Conservation (phyloP, 2,888 invertebrate genomes). For the Lycaena phlaeas region DNA sequence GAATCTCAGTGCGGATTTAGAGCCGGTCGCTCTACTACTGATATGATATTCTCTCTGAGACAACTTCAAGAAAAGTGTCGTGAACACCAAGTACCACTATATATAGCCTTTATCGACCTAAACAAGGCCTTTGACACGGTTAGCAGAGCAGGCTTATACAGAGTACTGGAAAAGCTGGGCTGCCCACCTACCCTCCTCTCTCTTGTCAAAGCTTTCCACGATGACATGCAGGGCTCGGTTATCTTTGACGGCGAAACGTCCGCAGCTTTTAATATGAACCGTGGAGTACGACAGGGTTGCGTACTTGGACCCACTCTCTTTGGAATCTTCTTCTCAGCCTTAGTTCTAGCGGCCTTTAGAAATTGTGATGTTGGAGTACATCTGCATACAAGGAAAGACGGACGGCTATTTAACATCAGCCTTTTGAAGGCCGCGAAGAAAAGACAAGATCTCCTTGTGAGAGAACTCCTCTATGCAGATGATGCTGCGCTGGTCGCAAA, state of each 20-base stretch:
- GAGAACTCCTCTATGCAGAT: not conserved
- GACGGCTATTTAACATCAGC: not conserved
- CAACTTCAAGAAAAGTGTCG: slow-evolving; percentile 17
- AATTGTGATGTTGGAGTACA: no score
- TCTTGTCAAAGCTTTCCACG: slow-evolving; percentile 4
- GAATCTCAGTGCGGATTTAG: no score
- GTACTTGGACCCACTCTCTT: slow-evolving; percentile 11
- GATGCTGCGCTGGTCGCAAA: not conserved
- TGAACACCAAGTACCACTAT: slow-evolving; percentile 14
- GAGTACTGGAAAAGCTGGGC: not conserved
- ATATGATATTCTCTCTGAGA: no score
- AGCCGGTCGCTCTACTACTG: no score
- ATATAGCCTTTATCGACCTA: slow-evolving; percentile 12
- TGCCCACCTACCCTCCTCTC: slow-evolving; percentile 6
- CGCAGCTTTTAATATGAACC: no score
- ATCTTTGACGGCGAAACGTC: not conserved
- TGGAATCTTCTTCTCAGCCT: not conserved
- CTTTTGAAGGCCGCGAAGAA: not conserved
- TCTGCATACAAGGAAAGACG: not conserved
- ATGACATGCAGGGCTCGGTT: not conserved
- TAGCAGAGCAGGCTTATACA: not conserved
- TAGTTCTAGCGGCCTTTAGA: no score
- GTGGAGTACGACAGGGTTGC: slow-evolving; percentile 12
- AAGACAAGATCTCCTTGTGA: not conserved
- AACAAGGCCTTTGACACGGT: slow-evolving; percentile 7